Percentiles rank a stretch among this genome's conserved stretches.
Conservation (phyloP, 1,140 invertebrate genomes). For the Caenorhabditis tropicalis region DNA sequence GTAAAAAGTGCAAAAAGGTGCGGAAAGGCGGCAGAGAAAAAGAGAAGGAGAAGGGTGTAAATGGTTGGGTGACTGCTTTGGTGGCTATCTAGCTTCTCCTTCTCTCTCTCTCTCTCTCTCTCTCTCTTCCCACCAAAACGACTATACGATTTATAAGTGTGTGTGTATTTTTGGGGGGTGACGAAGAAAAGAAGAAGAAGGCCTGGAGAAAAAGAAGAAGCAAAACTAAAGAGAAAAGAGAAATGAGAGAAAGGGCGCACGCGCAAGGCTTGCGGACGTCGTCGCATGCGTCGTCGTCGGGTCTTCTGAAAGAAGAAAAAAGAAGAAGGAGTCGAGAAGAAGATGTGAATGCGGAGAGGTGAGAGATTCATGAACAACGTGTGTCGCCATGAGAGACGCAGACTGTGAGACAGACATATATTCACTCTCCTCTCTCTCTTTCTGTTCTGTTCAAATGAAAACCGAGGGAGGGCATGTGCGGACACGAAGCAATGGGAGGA, state of each 20-base stretch:
- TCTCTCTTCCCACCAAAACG: slow-evolving; percentile 14
- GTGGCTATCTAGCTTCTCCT: slow-evolving; percentile 14
- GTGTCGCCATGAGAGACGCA: slow-evolving; percentile 19
- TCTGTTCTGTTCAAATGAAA: slow-evolving; percentile 4
- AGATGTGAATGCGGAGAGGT: not conserved
- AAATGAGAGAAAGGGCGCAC: not conserved
- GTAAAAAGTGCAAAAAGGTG: not conserved
- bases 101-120: not conserved
- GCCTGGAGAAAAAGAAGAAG: not conserved
- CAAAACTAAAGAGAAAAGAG: not conserved
- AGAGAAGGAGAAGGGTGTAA: not conserved
- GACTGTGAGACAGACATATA: not conserved
- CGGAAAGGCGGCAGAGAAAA: not conserved
- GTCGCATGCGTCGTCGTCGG: not conserved
- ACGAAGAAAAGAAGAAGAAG: not conserved
- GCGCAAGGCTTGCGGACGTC: slow-evolving; percentile 23
- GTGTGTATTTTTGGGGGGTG: not conserved
- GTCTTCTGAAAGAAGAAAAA: too few relatives aligned
- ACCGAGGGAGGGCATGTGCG: not conserved
- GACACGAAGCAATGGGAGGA: not conserved
- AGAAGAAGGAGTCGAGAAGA: not conserved
- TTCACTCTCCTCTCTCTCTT: too few relatives aligned
- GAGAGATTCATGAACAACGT: not conserved
- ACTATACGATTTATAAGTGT: slow-evolving; percentile 45
- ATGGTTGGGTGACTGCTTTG: not conserved